These are phyloP conservation scores for Petroica traversi DNA, from an alignment of 2,113 vertebrate species.

Conservation along the genomic window DNA sequence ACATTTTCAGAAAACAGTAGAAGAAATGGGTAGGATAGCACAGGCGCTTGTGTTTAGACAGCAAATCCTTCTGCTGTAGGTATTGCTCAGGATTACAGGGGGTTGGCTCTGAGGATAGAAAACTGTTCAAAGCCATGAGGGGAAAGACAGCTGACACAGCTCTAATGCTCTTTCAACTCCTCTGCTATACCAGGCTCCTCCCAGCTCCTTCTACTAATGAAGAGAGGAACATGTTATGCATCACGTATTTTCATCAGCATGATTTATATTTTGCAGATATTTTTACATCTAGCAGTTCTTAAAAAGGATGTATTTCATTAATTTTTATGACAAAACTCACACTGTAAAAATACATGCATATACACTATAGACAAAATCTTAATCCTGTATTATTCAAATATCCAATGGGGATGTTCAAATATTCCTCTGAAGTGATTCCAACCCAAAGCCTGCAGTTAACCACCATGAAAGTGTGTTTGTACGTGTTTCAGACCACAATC, in stretches of 20 bases:
- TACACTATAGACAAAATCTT: background rate
- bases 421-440: constrained; percentile 37
- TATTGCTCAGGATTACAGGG: background rate
- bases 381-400: constrained; percentile 13
- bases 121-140: background rate
- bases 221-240: background rate
- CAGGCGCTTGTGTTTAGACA: background rate
- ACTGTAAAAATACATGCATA: background rate
- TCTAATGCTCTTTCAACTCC: background rate
- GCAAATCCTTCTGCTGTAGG: background rate
- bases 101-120: background rate
- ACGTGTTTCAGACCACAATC: background rate
- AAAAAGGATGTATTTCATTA: background rate
- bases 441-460: constrained; percentile 10
- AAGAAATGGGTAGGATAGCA: background rate
- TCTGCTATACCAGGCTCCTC: background rate
- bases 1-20: background rate
- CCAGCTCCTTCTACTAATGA: background rate
- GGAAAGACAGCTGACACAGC: background rate
- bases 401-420: constrained; percentile 2
- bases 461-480: background rate
- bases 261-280: background rate
- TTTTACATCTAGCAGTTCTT: background rate
- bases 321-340: background rate
- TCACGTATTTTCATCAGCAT: background rate